These are phyloP conservation scores for Melangyna quadrimaculata DNA, from an alignment of 2,888 invertebrate genomes.

Conservation along the genomic window DNA sequence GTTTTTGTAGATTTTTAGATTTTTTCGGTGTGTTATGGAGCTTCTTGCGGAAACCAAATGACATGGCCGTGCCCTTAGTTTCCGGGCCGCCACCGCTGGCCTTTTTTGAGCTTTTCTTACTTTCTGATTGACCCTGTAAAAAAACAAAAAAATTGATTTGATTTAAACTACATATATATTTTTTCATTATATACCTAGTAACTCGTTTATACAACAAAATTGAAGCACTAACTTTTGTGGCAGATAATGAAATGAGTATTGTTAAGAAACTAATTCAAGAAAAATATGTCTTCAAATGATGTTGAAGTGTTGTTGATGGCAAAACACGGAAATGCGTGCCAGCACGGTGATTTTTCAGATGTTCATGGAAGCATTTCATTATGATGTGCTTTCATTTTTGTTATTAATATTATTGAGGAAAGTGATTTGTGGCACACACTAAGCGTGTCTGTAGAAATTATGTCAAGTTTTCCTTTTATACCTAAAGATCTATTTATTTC, in stretches of 20 bases:
- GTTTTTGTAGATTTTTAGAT: constrained; percentile 73
- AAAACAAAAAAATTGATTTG: constrained; percentile 16
- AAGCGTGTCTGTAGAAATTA: not conserved
- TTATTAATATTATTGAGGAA: not conserved
- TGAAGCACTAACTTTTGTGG: not conserved
- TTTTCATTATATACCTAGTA: too few species aligned
- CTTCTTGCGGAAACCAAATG: constrained; percentile 91
- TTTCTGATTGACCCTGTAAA: constrained; percentile 81
- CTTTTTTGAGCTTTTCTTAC: constrained; percentile 78
- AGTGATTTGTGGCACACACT: not conserved
- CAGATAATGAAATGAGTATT: not conserved
- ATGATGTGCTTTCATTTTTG: not conserved
- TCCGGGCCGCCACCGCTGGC: constrained; percentile 76
- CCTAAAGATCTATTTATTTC: too few species aligned
- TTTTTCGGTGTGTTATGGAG: constrained; percentile 82
- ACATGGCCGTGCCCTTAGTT: constrained; percentile 88
- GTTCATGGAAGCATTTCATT: not conserved
- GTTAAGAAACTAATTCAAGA: not conserved
- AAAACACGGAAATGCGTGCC: constrained; percentile 3
- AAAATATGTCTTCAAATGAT: not conserved
- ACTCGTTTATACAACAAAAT: too few species aligned
- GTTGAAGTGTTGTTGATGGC: constrained; percentile 23
- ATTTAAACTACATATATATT: too few species aligned
- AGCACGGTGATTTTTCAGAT: not conserved
- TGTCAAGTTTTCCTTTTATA: not conserved